Base-by-base conservation (phyloP, 92 coral and sea anemone genomes). In the Phymanthus crucifer region DNA sequence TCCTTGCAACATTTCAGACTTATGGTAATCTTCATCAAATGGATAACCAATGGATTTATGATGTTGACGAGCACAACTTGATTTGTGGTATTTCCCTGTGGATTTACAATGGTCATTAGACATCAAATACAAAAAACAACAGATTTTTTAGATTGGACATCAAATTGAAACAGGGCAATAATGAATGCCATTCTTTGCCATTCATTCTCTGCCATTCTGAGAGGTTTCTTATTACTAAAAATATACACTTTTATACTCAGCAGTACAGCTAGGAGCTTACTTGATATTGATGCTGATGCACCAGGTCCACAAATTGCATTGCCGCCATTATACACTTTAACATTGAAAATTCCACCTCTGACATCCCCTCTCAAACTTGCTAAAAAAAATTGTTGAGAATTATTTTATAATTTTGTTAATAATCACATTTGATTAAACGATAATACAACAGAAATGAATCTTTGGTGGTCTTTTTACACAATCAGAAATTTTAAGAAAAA, bases 221-320 rank as follows among this genome's bases (percentile, higher is more conserved):
- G 10, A 11, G 45, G 45, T 6, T 5, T 6, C 48, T 10, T 43
- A 43, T 11, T 17, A 43, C 13, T 43, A 43, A 43, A 8, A 38
- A 38, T 38, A 38, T 38, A 43, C 16, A 43, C 48, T 10, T 10
- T 10, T 17, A 43, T 43, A 10, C 14, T 43, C 13, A 43, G 14
- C 16, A 43, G 48, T 43, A 11, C 13, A 54, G 8, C 29, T 27
- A 61, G 5, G 6, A 54, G 34, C 68, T 61, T 61, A 61, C 68
- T 61, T 12, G 68, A 61, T 12, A 61, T 61, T 61, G 68, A 27
- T 24, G 68, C 34, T 5, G 17, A 7, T 61, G 68, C 68, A 11
- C 68, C 68, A 26, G 68, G 68, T 61, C 68, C 68, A 61, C 68
- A 61, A 8, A 61, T 61, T 21, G 68, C 68, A 61, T 61, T 61